These are phyloP conservation scores for Tineola bisselliella DNA, from an alignment of 2,888 invertebrate species.

Conservation along the genomic window DNA sequence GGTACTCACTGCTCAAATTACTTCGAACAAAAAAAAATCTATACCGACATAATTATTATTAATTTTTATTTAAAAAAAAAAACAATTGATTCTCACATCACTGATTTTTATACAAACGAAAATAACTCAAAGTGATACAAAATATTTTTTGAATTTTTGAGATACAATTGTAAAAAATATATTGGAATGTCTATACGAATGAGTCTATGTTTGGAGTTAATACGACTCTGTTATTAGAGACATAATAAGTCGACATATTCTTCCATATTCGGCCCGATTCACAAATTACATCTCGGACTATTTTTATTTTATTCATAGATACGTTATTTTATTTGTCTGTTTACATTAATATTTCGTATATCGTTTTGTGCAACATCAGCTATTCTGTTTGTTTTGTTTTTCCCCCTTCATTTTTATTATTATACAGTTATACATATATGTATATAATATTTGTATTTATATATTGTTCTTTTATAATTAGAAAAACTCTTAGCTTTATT, in stretches of 20 bases:
- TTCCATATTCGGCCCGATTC: conserved; percentile 47
- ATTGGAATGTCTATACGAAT: not conserved
- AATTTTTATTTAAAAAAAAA: no score
- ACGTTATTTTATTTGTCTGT: conserved; percentile 58
- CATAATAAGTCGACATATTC: conserved; percentile 61
- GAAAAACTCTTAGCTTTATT: no score
- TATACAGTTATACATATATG: not conserved
- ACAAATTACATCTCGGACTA: conserved; percentile 52
- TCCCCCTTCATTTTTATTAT: not conserved
- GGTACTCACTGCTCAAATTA: no score
- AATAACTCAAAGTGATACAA: no score
- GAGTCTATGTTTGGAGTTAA: conserved; percentile 39
- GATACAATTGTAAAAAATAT: not conserved
- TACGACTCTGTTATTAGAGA: conserved; percentile 59
- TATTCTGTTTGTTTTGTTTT: not conserved
- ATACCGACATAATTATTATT: no score
- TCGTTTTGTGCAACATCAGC: not conserved
- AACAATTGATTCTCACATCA: no score
- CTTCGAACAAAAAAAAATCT: no score
- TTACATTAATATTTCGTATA: conserved; percentile 29
- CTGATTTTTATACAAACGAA: no score
- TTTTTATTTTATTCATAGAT: conserved; percentile 69
- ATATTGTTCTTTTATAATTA: no score
- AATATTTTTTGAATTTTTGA: no score
- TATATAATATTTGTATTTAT: no score